Base-by-base conservation (phyloP, 2,113 vertebrate species). In the Triplophysa rosa region DNA sequence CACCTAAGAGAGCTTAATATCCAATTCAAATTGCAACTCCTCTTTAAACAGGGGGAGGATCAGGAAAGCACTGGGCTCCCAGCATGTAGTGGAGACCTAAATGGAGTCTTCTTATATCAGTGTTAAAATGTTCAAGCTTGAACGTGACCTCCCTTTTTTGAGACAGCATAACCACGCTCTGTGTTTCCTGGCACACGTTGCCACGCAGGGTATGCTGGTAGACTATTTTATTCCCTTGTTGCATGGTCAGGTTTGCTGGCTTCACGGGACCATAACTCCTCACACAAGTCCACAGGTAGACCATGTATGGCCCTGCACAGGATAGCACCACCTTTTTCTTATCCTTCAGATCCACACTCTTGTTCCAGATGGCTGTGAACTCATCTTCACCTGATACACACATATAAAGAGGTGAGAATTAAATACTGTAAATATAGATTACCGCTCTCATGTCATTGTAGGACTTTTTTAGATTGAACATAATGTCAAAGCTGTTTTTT, bases 81-180 rank as follows among this genome's bases (percentile, higher is more conserved):
- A 85, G 62, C 80, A 87, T 70, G 82, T 85, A 87, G 73, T 84
- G 74, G 19, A 87, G 72, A 24, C 80, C 83, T 21, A 87, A 19
- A n/a, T 37, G 24, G 63, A 87, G 80, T 4, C 7, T 12, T 4
- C 10, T 1, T 1, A 87, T 68, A 0, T 6, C 4, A 4, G 78
- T 3, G 0, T 4, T 1, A 0, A 1, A 4, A 1, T 26, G 4
- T 4, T 9, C 0, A 19, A 76, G 70, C 7, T 4, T 70, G 16
- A 87, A 12, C 3, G 73, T 84, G 40, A 87, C 16, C 0, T 13
- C 19, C 2, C 64, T 54, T 1, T 63, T 33, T 16, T 82, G 59
- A 9, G 52, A 68, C n/a, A 87, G 84, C 47, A 65, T 76, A 61
- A 80, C 29, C 2, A 84, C 21, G 26, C 21, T 64, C 59, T 83